Evolutionary conservation across 92 coral and sea anemone genomes (phyloP), one percentile per base, ranked within the genome.

Genomic region (Isaurus tuberculatus): DNA sequence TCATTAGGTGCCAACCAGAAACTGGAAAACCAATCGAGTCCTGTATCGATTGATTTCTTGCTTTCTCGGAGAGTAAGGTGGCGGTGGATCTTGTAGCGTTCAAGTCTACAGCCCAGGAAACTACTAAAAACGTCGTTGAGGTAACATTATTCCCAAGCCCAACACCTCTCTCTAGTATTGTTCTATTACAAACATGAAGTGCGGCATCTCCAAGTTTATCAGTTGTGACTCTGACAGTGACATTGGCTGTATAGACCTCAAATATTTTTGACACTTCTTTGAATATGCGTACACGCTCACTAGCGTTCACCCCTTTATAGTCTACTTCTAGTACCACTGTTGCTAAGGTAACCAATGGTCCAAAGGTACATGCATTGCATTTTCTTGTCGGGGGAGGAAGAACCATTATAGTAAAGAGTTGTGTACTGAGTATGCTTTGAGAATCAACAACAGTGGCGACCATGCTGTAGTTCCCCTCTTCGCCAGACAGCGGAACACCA

Each of bases 271-370:
- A 57, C 22, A 75, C 49, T 36, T 29, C 31, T 60, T 30, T 75
- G 31, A 75, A 19, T 32, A 75, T 61, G 32, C 68, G 81, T 22
- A 31, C 40, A 53, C 81, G 81, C 68, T 75, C 81, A 22, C 65
- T n/a, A 34, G 81, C 81, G 32, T 31, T 16, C 25, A 33, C 44
- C 17, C 81, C 46, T 75, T 33, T 75, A 68, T 75, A 75, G 48
- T 75, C 81, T 34, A 75, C 81, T 26, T 32, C 68, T 13, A 57
- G 0, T 57, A 57, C 8, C 14, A 75, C 37, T 5, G 68, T 75
- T 30, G 81, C 68, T 36, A 75, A 32, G 31, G 81, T 34, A 75
- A 75, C 30, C 0, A n/a, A n/a, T 49, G 49, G 31, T 15, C 82
- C 82, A 57, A 55, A 28, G 33, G 69, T 57, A 17, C 82, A 77